These are phyloP conservation scores for Rhynchonycteris naso DNA, from an alignment of 2,797 vertebrate species.

Conservation along the genomic window DNA sequence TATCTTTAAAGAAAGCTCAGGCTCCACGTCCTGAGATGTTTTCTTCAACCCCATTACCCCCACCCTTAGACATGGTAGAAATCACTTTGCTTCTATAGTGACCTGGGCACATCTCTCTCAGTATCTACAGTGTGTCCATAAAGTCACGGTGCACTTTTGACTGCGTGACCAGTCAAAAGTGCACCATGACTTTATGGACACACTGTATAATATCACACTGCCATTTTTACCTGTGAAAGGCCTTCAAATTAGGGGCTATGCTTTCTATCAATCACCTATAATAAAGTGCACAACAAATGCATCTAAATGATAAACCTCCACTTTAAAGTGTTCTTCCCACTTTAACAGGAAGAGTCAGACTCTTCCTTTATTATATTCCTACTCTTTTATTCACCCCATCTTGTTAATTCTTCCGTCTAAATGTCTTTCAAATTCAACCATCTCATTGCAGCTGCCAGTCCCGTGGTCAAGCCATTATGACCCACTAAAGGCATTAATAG, in stretches of 20 bases:
- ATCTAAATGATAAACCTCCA: neutral
- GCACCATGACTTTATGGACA: too few relatives aligned
- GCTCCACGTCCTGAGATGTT: neutral
- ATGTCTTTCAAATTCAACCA: neutral
- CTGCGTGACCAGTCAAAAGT: too few relatives aligned
- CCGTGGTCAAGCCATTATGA: neutral
- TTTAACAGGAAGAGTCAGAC: neutral
- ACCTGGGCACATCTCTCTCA: neutral
- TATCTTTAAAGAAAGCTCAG: neutral
- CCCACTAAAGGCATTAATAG: neutral
- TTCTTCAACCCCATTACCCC: neutral
- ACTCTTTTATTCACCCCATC: neutral
- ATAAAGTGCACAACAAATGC: neutral
- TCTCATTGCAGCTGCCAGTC: neutral
- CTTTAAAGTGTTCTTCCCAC: neutral
- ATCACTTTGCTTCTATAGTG: neutral
- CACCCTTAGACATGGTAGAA: neutral
- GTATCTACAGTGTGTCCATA: too few relatives aligned
- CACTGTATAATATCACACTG: neutral
- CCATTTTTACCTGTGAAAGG: neutral
- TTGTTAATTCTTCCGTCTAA: conserved; percentile 19
- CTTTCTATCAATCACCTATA: neutral
- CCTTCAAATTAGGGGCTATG: neutral
- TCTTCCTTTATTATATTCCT: neutral
- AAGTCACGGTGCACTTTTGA: too few relatives aligned